These are phyloP conservation scores for Oncorhynchus gorbuscha DNA, from an alignment of 2,113 vertebrate genomes.

Conservation along the genomic window DNA sequence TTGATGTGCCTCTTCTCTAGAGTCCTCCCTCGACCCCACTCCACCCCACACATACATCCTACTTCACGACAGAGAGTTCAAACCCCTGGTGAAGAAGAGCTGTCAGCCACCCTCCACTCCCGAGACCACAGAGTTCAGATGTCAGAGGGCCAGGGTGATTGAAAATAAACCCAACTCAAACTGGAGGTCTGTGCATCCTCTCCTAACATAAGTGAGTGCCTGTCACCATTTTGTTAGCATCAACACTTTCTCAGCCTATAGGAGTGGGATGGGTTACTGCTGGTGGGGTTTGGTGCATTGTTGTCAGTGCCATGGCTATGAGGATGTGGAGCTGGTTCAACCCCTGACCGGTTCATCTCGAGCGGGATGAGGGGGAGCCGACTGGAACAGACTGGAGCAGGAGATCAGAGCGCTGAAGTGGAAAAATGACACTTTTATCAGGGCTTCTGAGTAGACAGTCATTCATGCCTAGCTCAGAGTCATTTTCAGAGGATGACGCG, in stretches of 20 bases:
- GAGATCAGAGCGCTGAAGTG: conserved; percentile 50
- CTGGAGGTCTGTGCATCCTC: conserved; percentile 22
- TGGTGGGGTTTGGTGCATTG: conserved; percentile 55
- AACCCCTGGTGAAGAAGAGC: conserved; percentile 54
- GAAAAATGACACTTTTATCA: conserved; percentile 58
- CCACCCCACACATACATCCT: conserved; percentile 36
- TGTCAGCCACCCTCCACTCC: conserved; percentile 45
- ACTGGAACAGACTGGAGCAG: conserved; percentile 38
- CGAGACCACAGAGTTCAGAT: conserved; percentile 59
- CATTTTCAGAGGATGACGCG: conserved; percentile 40
- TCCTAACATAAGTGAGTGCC: conserved; percentile 69
- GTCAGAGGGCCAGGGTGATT: conserved; percentile 50
- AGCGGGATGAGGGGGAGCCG: background rate
- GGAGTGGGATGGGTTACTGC: conserved; percentile 58
- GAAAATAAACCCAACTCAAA: conserved; percentile 57
- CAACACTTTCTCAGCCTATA: conserved; percentile 61
- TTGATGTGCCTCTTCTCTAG: conserved; percentile 56
- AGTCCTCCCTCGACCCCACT: conserved; percentile 12
- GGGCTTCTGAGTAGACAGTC: conserved; percentile 52
- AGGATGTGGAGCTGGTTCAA: conserved; percentile 39
- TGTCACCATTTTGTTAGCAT: conserved; percentile 72
- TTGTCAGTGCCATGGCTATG: conserved; percentile 56
- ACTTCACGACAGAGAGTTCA: conserved; percentile 63
- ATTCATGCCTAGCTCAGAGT: conserved; percentile 16
- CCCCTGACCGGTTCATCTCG: conserved; percentile 47